Conservation (phyloP, 2,888 invertebrate species). For the Azorinus chamasolen region DNA sequence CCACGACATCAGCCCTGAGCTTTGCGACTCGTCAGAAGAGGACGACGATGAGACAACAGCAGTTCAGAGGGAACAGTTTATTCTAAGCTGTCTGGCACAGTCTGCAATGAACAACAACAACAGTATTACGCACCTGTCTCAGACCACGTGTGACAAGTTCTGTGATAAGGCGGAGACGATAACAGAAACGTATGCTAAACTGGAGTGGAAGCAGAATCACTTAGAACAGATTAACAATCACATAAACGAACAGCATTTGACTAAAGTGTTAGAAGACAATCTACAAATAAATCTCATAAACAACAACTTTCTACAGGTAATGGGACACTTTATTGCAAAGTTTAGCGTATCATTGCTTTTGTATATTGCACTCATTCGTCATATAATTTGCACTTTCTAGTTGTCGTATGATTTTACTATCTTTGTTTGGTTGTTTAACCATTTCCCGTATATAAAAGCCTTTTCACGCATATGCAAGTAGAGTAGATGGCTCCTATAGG, state of each 20-base stretch:
- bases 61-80: constrained; percentile 65
- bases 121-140: constrained; percentile 48
- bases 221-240: constrained; percentile 71
- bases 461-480: too few species aligned
- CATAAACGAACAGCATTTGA: constrained; percentile 70
- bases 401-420: too few species aligned
- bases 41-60: constrained; percentile 60
- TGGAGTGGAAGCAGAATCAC: constrained; percentile 66
- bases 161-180: constrained; percentile 47
- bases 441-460: too few species aligned
- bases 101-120: constrained; percentile 59
- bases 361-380: too few species aligned
- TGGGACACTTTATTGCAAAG: neutral
- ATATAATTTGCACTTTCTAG: too few species aligned
- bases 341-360: too few species aligned
- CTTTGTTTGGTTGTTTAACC: too few species aligned
- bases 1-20: constrained; percentile 77
- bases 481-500: too few species aligned
- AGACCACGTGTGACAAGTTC: constrained; percentile 48
- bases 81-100: constrained; percentile 66
- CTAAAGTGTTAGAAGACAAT: constrained; percentile 47
- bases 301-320: constrained; percentile 62
- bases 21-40: constrained; percentile 59
- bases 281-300: constrained; percentile 58
- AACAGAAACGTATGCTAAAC: constrained; percentile 47